Evolutionary conservation across 2,888 invertebrate genomes (phyloP).

Genomic region (Petrolisthes cinctipes): DNA sequence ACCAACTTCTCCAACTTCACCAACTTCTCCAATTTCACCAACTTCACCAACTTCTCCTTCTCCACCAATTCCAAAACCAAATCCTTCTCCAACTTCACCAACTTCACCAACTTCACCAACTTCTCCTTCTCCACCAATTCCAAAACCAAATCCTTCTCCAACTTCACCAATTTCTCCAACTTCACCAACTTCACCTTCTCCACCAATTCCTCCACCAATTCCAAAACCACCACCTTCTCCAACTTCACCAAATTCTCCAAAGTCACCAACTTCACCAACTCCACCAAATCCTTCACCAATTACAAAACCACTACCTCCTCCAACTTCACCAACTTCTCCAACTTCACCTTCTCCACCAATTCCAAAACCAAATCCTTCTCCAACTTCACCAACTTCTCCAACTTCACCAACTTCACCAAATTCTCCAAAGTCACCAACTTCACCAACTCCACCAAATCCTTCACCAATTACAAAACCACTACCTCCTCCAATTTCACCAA

Average conservation of each 20-base stretch:
- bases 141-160: not conserved
- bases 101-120: not conserved
- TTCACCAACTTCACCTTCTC: not conserved
- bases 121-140: constrained; percentile 1
- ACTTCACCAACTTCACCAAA: not conserved
- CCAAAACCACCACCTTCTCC: not conserved
- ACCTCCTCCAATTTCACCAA: too few relatives aligned
- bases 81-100: not conserved
- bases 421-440: too few relatives aligned
- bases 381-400: constrained; percentile 10
- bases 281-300: not conserved
- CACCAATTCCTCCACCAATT: not conserved
- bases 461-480: too few relatives aligned
- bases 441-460: too few relatives aligned
- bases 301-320: not conserved
- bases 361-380: constrained; percentile 18
- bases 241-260: not conserved
- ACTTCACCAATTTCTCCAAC: not conserved
- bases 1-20: too few relatives aligned
- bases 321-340: not conserved
- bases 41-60: not conserved
- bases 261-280: not conserved
- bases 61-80: not conserved
- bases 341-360: not conserved
- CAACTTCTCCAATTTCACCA: too few relatives aligned